A percentile compares a stretch with the other conserved stretches of the same genome.
These are phyloP conservation scores for Scolopax bukidnonensis DNA, from an alignment of 2,797 vertebrate genomes.

Conservation along the genomic window DNA sequence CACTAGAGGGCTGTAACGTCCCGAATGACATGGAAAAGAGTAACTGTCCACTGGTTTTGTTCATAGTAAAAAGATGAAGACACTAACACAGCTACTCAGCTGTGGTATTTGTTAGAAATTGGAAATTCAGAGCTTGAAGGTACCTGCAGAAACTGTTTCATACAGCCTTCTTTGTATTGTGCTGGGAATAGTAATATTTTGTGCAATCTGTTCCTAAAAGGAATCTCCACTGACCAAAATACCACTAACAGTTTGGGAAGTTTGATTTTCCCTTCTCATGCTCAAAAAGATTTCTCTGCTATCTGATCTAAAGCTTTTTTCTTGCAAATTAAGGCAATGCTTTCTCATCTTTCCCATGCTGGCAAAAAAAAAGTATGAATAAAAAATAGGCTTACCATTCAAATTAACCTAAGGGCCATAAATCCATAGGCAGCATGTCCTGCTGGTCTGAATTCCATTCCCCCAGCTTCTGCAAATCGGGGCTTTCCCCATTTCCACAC, in stretches of 20 bases:
- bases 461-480: not conserved
- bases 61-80: not conserved
- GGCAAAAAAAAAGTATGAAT: not conserved
- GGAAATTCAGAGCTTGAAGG: not conserved
- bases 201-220: not conserved
- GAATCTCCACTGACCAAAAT: not conserved
- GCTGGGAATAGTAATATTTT: not conserved
- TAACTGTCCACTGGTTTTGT: not conserved
- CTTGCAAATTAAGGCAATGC: not conserved
- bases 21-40: not conserved
- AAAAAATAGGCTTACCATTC: not conserved
- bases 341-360: not conserved
- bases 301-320: not conserved
- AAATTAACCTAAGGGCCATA: not conserved
- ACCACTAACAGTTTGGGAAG: not conserved
- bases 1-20: not conserved
- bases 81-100: not conserved
- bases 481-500: not conserved
- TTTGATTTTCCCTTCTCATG: not conserved
- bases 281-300: not conserved
- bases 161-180: not conserved
- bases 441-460: not conserved
- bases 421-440: not conserved
- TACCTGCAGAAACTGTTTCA: not conserved
- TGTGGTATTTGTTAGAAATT: not conserved